phyloP scores from a whole-genome alignment of 37 sponge, comb jelly and placozoan genomes.

The Spongia lamella region DNA sequence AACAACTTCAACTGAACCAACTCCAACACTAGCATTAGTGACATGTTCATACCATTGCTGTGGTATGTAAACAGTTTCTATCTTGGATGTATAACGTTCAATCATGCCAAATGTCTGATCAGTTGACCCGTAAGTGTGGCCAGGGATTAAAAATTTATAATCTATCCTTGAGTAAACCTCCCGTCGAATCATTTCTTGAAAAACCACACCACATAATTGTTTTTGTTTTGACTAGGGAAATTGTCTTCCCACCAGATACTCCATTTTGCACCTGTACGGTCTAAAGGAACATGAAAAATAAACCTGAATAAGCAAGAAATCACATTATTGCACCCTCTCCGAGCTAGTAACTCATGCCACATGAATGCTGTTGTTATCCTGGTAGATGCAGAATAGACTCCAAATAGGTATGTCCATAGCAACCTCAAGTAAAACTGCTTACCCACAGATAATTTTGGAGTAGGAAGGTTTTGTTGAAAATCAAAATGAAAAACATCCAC shows the following conservation, averaged over 20 bases:
- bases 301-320: conserved; percentile 31
- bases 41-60: conserved; percentile 51
- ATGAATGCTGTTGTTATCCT: conserved; percentile 31
- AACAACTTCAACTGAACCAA: conserved; percentile 7
- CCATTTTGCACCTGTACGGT: conserved; percentile 52
- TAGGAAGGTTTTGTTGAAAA: conserved; percentile 43
- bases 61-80: conserved; percentile 49
- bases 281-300: conserved; percentile 23
- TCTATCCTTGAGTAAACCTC: conserved; percentile 41
- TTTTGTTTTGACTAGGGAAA: conserved; percentile 57
- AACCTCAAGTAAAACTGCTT: conserved; percentile 27
- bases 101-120: conserved; percentile 44
- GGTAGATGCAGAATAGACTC: conserved; percentile 33
- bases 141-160: conserved; percentile 42
- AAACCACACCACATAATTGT: conserved; percentile 47
- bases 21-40: conserved; percentile 4
- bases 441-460: conserved; percentile 43
- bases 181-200: conserved; percentile 44
- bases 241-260: conserved; percentile 60
- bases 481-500: conserved; percentile 26
- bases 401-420: conserved; percentile 35
- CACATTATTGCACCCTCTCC: conserved; percentile 36
- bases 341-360: conserved; percentile 54
- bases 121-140: conserved; percentile 52
- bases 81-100: conserved; percentile 5